Evolutionary conservation across 1,140 invertebrate genomes (phyloP).

Genomic region (Ceratosolen solmsi): DNA sequence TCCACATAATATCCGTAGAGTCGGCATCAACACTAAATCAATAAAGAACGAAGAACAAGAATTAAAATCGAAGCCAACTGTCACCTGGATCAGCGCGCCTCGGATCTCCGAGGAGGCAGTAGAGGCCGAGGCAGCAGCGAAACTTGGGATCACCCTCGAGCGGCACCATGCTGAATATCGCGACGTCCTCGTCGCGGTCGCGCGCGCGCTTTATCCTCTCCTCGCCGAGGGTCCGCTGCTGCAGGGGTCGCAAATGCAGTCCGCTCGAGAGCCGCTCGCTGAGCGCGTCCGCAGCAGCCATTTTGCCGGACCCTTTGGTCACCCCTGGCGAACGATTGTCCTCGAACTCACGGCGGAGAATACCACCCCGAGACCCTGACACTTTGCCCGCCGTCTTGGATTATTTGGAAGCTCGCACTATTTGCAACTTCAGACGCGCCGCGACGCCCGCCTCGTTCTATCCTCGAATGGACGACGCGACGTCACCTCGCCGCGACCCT

Average conservation of each 20-base stretch:
- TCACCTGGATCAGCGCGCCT: conserved; percentile 85
- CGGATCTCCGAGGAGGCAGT: conserved; percentile 84
- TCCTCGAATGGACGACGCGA: background rate
- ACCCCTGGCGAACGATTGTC: background rate
- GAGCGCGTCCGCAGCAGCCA: conserved; percentile 76
- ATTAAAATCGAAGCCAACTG: background rate
- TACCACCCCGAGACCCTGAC: background rate
- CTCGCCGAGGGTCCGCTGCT: conserved; percentile 79
- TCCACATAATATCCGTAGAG: too few species aligned
- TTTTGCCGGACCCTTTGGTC: background rate
- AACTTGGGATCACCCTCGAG: conserved; percentile 83
- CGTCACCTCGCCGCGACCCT: too few species aligned
- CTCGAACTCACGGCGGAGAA: background rate
- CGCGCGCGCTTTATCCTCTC: conserved; percentile 81
- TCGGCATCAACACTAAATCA: background rate
- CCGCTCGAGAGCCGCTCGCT: conserved; percentile 83
- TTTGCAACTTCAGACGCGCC: background rate
- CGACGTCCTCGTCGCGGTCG: conserved; percentile 88
- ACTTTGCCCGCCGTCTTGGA: background rate
- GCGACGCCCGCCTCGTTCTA: background rate
- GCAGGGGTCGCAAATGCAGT: conserved; percentile 78
- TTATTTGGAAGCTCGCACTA: background rate
- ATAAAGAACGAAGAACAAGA: too few species aligned
- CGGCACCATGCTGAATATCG: conserved; percentile 86
- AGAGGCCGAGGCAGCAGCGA: conserved; percentile 81